Evolutionary conservation across 2,113 vertebrate species (phyloP).

Genomic region (Grallaria varia): DNA sequence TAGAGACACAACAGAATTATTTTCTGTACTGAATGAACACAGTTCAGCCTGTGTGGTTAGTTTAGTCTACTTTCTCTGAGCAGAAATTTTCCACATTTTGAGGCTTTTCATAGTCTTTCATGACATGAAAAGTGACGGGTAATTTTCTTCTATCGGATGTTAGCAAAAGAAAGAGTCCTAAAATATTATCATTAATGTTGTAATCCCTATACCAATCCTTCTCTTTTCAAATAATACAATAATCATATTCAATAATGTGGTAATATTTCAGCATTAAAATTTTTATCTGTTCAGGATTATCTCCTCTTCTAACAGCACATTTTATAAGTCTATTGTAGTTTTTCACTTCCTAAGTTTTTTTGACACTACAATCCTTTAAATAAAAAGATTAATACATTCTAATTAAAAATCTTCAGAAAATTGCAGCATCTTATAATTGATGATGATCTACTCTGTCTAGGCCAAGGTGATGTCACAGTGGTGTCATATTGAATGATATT

Average conservation of each 20-base stretch:
- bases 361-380: constrained; percentile 12
- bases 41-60: background rate
- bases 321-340: background rate
- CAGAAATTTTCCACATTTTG: background rate
- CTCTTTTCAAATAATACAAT: background rate
- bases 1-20: background rate
- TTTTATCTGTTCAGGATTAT: constrained; percentile 13
- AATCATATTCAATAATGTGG: background rate
- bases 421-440: background rate
- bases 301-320: background rate
- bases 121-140: background rate
- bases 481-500: background rate
- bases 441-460: background rate
- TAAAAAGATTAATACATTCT: background rate
- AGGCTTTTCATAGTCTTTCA: background rate
- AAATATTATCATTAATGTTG: background rate
- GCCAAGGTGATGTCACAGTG: background rate
- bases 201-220: background rate
- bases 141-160: background rate
- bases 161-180: background rate
- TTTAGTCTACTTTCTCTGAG: background rate
- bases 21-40: background rate
- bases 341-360: background rate
- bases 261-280: constrained; percentile 19
- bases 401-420: constrained; percentile 8